phyloP scores from a whole-genome alignment of 2,113 vertebrate species.

The Coptodon rendalli region DNA sequence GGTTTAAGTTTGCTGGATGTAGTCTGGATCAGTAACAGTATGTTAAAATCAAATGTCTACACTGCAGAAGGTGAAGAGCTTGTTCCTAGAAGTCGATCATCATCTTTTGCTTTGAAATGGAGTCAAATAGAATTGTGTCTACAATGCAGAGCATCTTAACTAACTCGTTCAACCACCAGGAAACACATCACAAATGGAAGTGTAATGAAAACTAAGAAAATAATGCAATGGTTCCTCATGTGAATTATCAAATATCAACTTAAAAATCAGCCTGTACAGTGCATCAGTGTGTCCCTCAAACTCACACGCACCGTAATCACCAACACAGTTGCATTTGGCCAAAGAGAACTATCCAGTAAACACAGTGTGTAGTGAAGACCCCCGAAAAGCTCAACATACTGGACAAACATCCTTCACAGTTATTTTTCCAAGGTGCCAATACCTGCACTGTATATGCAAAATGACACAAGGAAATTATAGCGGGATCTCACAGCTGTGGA shows the following conservation, averaged over 20 bases:
- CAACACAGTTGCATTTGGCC: not conserved
- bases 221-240: not conserved
- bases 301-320: not conserved
- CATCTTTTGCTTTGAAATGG: not conserved
- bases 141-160: not conserved
- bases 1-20: not conserved
- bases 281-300: not conserved
- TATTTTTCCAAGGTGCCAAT: not conserved
- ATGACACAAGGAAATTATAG: not conserved
- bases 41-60: not conserved
- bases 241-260: not conserved
- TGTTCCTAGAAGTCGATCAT: not conserved
- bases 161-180: not conserved
- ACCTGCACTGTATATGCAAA: not conserved
- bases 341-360: not conserved
- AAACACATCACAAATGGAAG: not conserved
- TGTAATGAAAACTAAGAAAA: not conserved
- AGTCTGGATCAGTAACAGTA: not conserved
- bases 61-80: not conserved
- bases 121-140: not conserved
- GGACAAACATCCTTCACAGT: not conserved
- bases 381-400: not conserved
- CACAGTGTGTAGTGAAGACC: not conserved
- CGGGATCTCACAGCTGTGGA: not conserved
- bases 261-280: not conserved